These are phyloP conservation scores for Aphidoletes aphidimyza DNA, from an alignment of 2,888 invertebrate species.

Conservation along the genomic window DNA sequence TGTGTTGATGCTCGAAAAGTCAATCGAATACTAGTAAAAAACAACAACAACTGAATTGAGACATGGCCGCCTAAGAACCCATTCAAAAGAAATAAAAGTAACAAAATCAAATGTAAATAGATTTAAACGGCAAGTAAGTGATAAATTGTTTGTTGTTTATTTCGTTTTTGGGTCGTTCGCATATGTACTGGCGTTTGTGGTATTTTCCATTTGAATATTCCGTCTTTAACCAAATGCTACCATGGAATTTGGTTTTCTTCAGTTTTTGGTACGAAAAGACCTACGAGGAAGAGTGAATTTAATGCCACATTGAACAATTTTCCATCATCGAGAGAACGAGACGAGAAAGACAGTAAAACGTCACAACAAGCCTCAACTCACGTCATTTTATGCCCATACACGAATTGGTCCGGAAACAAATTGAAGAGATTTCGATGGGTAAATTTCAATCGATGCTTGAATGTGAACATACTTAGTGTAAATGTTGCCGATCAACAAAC, in stretches of 20 bases:
- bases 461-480: background rate
- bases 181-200: background rate
- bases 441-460: background rate
- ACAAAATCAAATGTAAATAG: slow-evolving; percentile 15
- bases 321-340: too few relatives aligned
- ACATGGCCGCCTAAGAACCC: background rate
- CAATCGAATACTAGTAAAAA: too few relatives aligned
- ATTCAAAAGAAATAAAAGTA: background rate
- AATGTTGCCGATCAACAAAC: background rate
- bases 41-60: too few relatives aligned
- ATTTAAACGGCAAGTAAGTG: slow-evolving; percentile 44
- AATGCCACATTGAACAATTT: too few relatives aligned
- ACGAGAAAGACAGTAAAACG: too few relatives aligned
- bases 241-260: too few relatives aligned
- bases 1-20: background rate
- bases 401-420: background rate
- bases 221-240: background rate
- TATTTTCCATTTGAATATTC: background rate
- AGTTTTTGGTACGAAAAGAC: too few relatives aligned
- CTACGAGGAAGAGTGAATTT: too few relatives aligned
- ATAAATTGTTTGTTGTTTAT: slow-evolving; percentile 39
- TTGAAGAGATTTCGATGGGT: background rate
- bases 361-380: too few relatives aligned
- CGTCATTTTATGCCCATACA: background rate
- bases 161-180: background rate